phyloP scores from a whole-genome alignment of 2,797 vertebrate species.

The Paramormyrops hopkinsi region DNA sequence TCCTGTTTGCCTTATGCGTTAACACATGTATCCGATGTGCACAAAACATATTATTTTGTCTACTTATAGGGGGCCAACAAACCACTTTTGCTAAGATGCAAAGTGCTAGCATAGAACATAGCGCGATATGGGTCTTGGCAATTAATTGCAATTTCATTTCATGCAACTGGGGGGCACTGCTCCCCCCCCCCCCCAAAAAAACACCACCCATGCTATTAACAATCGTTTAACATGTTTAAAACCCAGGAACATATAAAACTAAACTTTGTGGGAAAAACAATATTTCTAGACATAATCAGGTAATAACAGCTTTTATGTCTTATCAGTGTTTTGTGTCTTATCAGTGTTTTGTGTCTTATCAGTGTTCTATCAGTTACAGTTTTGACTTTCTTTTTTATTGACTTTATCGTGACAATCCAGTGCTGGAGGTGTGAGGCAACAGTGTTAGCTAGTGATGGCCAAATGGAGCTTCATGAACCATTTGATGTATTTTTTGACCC shows the following conservation, averaged over 20 bases:
- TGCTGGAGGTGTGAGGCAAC: neutral
- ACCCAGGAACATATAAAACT: neutral
- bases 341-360: neutral
- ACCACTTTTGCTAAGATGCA: neutral
- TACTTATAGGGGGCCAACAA: neutral
- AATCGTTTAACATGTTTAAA: neutral
- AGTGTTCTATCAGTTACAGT: neutral
- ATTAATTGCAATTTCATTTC: neutral
- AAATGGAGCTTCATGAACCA: neutral
- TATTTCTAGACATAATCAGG: neutral
- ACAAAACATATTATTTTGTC: neutral
- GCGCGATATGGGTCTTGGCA: neutral
- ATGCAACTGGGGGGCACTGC: neutral
- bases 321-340: neutral
- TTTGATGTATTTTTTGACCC: neutral
- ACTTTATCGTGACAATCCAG: neutral
- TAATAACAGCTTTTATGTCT: neutral
- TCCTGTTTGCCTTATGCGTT: neutral
- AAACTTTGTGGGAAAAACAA: neutral
- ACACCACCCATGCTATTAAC: neutral
- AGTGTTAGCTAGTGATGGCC: neutral
- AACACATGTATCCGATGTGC: neutral
- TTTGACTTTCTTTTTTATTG: neutral
- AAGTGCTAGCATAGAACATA: neutral
- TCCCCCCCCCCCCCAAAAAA: neutral